phyloP scores from a whole-genome alignment of 23 tunicate genomes.

The Halocynthia aurantium region DNA sequence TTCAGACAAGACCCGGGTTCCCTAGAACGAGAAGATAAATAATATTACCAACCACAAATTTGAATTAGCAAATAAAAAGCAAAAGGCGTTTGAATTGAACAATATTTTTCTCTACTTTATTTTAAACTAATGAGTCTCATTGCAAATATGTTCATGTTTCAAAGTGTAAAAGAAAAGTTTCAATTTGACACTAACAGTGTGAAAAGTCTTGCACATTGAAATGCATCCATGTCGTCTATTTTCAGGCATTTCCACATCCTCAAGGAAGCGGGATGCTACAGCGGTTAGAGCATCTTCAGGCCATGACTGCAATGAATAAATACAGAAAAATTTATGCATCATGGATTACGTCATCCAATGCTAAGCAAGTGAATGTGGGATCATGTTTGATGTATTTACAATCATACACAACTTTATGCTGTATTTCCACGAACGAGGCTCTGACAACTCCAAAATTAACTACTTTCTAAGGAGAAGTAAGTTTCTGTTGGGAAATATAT shows the following conservation, averaged over 20 bases:
- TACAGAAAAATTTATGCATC: neutral
- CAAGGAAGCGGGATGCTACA: slow-evolving; percentile 88
- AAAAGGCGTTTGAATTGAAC: neutral
- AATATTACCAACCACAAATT: neutral
- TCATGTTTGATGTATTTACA: no score
- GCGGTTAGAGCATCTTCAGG: slow-evolving; percentile 96
- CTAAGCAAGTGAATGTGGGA: no score
- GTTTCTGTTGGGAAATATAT: no score
- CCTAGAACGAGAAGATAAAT: neutral
- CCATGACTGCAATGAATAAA: slow-evolving; percentile 50
- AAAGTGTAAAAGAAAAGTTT: neutral
- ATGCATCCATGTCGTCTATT: slow-evolving; percentile 65
- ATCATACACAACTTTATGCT: no score
- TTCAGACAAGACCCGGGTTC: slow-evolving; percentile 30
- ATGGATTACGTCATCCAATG: no score
- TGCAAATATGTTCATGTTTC: neutral
- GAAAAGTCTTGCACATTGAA: slow-evolving; percentile 89
- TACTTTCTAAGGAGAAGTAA: no score
- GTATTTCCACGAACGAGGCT: no score
- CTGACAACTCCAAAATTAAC: no score
- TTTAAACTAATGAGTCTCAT: no score
- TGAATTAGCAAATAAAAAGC: neutral
- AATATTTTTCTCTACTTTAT: neutral
- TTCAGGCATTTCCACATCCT: slow-evolving; percentile 96
- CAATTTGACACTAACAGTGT: slow-evolving; percentile 55